These are phyloP conservation scores for Toxostoma redivivum DNA, from an alignment of 2,113 vertebrate species.

Conservation along the genomic window DNA sequence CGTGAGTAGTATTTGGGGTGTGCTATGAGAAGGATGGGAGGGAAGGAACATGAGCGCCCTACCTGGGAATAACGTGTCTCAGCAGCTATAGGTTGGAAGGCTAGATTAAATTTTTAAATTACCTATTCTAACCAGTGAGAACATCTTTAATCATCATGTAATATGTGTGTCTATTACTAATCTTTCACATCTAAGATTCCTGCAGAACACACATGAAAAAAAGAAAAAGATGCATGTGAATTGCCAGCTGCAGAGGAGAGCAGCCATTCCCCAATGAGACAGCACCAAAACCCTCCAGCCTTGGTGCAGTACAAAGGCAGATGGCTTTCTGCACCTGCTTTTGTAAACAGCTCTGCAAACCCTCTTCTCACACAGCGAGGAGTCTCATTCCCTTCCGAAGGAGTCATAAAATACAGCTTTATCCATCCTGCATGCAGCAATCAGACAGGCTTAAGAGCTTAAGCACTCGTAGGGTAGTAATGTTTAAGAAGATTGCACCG, in stretches of 20 bases:
- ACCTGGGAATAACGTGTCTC: background rate
- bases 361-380: background rate
- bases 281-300: background rate
- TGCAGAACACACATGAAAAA: background rate
- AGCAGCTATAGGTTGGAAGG: background rate
- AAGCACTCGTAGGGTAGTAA: background rate
- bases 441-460: slow-evolving; percentile 39
- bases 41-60: background rate
- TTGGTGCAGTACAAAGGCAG: background rate
- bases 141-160: background rate
- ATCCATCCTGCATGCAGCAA: slow-evolving; percentile 17
- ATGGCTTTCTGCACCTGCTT: background rate
- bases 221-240: background rate
- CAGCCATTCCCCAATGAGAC: rapidly evolving
- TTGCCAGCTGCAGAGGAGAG: background rate
- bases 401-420: slow-evolving; percentile 46
- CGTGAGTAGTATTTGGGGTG: background rate
- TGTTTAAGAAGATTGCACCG: background rate
- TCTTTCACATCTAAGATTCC: background rate
- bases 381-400: background rate
- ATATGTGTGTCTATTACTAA: background rate
- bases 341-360: background rate
- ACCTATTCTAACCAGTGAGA: background rate
- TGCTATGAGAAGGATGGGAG: background rate
- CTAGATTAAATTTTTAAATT: background rate